Evolutionary conservation across 1,140 invertebrate species (phyloP).

Genomic region (Cecropterus lyciades): DNA sequence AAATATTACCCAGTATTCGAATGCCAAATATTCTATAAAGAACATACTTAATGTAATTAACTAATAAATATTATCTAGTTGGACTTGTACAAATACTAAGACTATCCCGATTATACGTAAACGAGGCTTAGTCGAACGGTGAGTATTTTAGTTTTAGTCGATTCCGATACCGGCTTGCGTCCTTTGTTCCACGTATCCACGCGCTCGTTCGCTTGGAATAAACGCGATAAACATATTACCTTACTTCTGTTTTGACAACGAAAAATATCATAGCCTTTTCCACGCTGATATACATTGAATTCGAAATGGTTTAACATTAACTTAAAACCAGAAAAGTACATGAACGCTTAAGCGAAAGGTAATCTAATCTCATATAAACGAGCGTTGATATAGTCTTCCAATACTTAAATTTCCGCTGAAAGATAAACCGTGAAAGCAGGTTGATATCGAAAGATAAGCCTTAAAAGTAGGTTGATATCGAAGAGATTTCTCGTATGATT

Average conservation of each 20-base stretch:
- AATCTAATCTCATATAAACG: too few species aligned
- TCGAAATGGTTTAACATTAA: background rate
- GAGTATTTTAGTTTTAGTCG: constrained; percentile 43
- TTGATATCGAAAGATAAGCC: too few species aligned
- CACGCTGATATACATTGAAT: background rate
- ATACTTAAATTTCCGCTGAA: too few species aligned
- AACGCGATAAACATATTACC: constrained; percentile 50
- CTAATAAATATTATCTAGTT: too few species aligned
- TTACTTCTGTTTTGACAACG: constrained; percentile 42
- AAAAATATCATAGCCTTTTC: constrained; percentile 28
- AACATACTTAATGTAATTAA: too few species aligned
- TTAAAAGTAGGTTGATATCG: too few species aligned
- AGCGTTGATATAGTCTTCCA: too few species aligned
- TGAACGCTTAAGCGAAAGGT: too few species aligned
- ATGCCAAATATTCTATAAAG: too few species aligned
- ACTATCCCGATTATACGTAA: constrained; percentile 12
- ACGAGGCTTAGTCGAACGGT: constrained; percentile 36
- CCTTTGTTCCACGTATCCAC: constrained; percentile 51
- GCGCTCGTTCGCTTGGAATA: constrained; percentile 53
- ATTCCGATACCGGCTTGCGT: constrained; percentile 43
- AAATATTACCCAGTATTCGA: too few species aligned
- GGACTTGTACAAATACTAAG: background rate
- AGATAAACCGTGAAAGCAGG: too few species aligned
- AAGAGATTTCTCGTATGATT: background rate
- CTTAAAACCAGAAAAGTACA: too few species aligned